Evolutionary conservation across 2,888 invertebrate species (phyloP).

Genomic region (Drosophila greeni): DNA sequence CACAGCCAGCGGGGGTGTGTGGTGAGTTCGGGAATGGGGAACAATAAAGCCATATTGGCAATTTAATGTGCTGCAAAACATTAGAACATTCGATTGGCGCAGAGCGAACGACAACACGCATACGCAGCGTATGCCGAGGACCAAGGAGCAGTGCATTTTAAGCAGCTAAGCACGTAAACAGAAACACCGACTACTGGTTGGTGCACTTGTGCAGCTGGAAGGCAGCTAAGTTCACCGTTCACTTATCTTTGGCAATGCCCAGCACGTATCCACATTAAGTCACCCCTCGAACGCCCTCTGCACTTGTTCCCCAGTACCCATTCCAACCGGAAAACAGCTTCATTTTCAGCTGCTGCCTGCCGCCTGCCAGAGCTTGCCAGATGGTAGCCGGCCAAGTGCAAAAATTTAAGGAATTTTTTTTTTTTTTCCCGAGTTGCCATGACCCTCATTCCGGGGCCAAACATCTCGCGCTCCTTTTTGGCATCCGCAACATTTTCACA

Average conservation of each 20-base stretch:
- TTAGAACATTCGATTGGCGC: constrained; percentile 41
- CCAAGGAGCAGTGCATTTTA: constrained; percentile 29
- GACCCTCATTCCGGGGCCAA: constrained; percentile 17
- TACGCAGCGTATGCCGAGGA: constrained; percentile 46
- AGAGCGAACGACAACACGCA: constrained; percentile 52
- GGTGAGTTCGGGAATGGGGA: constrained; percentile 11
- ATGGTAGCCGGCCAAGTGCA: constrained; percentile 33
- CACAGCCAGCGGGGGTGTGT: constrained; percentile 6
- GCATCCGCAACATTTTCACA: constrained; percentile 26
- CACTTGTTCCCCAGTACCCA: constrained; percentile 1
- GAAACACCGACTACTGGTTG: constrained; percentile 14
- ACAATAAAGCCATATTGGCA: constrained; percentile 70
- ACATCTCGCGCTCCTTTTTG: constrained; percentile 18
- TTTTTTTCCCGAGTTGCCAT: constrained; percentile 8
- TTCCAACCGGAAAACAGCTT: constrained; percentile 45
- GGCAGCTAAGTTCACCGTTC: constrained; percentile 45
- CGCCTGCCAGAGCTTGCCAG: constrained; percentile 21
- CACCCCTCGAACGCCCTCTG: constrained; percentile 12
- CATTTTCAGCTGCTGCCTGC: constrained; percentile 50
- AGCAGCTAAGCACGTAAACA: constrained; percentile 38
- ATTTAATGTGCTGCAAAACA: constrained; percentile 66
- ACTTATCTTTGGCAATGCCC: constrained; percentile 56
- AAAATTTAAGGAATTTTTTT: constrained; percentile 26
- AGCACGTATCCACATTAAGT: constrained; percentile 52
- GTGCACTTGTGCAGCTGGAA: constrained; percentile 30